A percentile compares a stretch with the other conserved stretches of the same genome.
These are phyloP conservation scores for Diceros bicornis DNA, from an alignment of 2,797 vertebrate genomes.

Conservation along the genomic window DNA sequence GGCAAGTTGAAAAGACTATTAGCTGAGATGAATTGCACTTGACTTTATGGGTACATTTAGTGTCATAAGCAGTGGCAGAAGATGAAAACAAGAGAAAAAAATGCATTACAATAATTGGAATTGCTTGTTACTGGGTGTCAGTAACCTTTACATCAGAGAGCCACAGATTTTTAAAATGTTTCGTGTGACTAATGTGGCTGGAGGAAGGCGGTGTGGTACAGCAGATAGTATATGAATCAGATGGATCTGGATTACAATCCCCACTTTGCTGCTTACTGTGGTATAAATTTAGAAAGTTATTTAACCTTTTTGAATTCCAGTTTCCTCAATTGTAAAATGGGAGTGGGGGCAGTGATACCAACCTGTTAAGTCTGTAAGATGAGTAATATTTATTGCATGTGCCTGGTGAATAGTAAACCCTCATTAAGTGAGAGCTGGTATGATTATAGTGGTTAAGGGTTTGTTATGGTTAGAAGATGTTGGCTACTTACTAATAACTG, in stretches of 20 bases:
- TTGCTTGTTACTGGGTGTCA: not conserved
- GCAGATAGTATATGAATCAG: not conserved
- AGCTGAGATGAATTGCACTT: not conserved
- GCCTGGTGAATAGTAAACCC: not conserved
- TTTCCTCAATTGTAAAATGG: slow-evolving; percentile 77
- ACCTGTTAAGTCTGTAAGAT: not conserved
- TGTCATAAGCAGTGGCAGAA: not conserved
- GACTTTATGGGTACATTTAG: not conserved
- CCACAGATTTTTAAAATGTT: not conserved
- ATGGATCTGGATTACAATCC: fast-evolving
- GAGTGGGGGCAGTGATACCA: not conserved
- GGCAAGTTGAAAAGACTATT: slow-evolving; percentile 11
- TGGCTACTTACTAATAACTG: not conserved
- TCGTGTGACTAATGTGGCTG: fast-evolving
- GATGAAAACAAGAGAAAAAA: not conserved
- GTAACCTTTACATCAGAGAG: not conserved
- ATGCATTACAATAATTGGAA: not conserved
- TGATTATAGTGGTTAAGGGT: not conserved
- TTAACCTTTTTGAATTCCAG: slow-evolving; percentile 67
- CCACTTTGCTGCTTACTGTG: not conserved
- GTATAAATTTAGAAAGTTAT: slow-evolving; percentile 49
- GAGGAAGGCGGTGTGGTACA: not conserved
- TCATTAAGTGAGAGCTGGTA: not conserved
- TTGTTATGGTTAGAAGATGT: not conserved
- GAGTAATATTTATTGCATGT: not conserved